These are phyloP conservation scores for Zoanthus solanderi DNA, from an alignment of 92 coral and sea anemone species.

Conservation along the genomic window DNA sequence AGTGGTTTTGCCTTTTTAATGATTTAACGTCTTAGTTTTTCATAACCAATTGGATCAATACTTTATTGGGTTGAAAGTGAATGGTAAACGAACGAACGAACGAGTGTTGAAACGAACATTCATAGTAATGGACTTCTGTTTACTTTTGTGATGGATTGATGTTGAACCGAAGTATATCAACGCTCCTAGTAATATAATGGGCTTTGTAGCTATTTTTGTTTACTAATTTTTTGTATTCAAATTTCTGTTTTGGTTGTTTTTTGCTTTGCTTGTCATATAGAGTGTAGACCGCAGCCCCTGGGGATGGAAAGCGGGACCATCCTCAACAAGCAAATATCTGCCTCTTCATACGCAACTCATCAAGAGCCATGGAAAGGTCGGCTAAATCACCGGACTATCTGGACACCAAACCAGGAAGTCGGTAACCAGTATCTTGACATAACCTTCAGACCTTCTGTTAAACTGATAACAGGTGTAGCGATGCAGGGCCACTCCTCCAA, in stretches of 20 bases:
- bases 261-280: not conserved
- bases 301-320: constrained; percentile 20
- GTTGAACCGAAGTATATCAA: no score
- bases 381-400: not conserved
- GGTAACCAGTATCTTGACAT: not conserved
- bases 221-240: not conserved
- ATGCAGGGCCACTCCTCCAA: not conserved
- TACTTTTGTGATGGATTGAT: no score
- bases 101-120: no score
- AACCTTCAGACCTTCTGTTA: not conserved
- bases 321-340: not conserved
- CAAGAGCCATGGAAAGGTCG: constrained; percentile 28
- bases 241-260: not conserved
- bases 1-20: no score
- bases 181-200: no score
- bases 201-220: no score
- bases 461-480: constrained; percentile 4
- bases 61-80: no score
- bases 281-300: not conserved
- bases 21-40: no score
- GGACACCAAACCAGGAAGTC: constrained; percentile 18
- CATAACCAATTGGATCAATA: no score
- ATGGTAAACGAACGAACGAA: no score
- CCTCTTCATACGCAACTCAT: not conserved
- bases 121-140: no score